phyloP scores from a whole-genome alignment of 1,140 invertebrate genomes.

The Ips typographus region DNA sequence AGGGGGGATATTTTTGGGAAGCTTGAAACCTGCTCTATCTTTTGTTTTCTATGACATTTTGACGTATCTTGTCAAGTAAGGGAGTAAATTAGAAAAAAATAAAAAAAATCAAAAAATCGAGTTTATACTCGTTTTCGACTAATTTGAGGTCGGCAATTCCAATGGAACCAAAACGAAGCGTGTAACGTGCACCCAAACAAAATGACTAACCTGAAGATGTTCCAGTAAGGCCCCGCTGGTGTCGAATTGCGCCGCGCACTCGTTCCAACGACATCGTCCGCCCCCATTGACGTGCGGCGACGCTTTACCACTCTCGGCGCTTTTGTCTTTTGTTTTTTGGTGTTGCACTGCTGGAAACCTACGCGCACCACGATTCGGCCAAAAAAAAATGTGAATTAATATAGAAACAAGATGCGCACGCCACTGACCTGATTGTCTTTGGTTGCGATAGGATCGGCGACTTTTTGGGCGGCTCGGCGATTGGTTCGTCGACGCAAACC shows the following conservation, averaged over 20 bases:
- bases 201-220: slow-evolving; percentile 74
- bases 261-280: slow-evolving; percentile 78
- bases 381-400: background rate
- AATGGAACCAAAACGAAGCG: no score
- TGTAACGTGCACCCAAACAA: no score
- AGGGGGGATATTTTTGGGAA: no score
- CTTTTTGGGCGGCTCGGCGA: slow-evolving; percentile 45
- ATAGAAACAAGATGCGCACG: no score
- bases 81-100: no score
- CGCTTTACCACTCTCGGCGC: slow-evolving; percentile 46
- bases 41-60: no score
- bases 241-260: slow-evolving; percentile 77
- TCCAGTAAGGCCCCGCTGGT: slow-evolving; percentile 79
- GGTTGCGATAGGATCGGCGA: slow-evolving; percentile 72
- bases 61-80: no score
- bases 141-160: no score
- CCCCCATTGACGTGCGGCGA: slow-evolving; percentile 44
- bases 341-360: slow-evolving; percentile 63
- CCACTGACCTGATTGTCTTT: slow-evolving; percentile 64
- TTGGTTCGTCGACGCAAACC: slow-evolving; percentile 41
- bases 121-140: no score
- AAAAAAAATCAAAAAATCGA: no score
- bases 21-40: no score
- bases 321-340: slow-evolving; percentile 41
- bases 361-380: background rate